Base-by-base conservation (phyloP, 2,888 invertebrate genomes). In the Automeris io region DNA sequence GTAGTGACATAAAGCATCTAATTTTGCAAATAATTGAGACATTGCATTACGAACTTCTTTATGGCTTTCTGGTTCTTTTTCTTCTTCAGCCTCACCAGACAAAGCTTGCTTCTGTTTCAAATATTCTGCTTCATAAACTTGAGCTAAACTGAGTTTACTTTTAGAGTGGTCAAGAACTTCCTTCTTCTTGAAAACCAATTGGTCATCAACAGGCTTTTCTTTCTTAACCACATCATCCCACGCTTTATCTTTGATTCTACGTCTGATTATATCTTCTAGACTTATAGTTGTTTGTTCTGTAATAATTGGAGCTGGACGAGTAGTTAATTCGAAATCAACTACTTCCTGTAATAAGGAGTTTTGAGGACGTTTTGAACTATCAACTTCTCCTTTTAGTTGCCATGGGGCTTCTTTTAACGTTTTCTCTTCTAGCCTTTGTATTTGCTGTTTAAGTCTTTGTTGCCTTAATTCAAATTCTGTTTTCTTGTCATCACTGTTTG, bases 151-250 rank as follows among this genome's bases (percentile, higher is more conserved):
- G 43, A 93, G 87, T 79, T 98, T 97, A 60, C 97, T 97, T 66
- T 98, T 98, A 58, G 97, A 95, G 54, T 97, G 96, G 73, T 99
- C 94, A 31, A 99, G 79, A 0, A 96, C 90, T 39, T 97, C 87
- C 47, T 94, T 91, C 65, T 98, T 97, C 59, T 95, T 95, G 69
- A 93, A 98, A 43, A 94, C 93, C 31, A 92, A 85, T 2, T 95
- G 92, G 7, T 94, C 93, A 45, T 95, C 93, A 1, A 92, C 90
- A 0, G 95, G 94, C 67, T 95, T 96, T 13, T 92, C 90, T 83
- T 96, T 97, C 35, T 93, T 90, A 43, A 92, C 91, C 0, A 98
- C 97, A 74, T 98, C 97, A 70, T 99, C 98, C 92, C 95, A 99
- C 0, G 93, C 93, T 85, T 94, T 91, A 62, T 98, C 97, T 78